Percentiles rank a stretch among this genome's conserved stretches.
These are phyloP conservation scores for Corythornis vintsioides DNA, from an alignment of 2,113 vertebrate species.

Conservation along the genomic window DNA sequence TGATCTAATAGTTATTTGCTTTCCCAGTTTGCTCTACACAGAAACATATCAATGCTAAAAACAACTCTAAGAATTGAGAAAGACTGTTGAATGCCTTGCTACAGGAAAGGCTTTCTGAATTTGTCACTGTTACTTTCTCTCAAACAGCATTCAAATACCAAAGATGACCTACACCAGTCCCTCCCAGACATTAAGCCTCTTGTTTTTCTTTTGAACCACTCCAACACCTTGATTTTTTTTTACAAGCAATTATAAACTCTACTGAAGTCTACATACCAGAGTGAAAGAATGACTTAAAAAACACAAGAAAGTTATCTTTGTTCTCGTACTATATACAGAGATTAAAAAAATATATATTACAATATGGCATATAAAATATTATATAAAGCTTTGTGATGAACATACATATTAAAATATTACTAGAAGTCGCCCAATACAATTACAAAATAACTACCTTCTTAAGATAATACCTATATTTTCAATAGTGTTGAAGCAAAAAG, in stretches of 20 bases:
- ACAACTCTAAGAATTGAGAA: neutral
- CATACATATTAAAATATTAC: neutral
- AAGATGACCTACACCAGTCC: neutral
- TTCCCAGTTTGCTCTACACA: neutral
- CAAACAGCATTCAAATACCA: neutral
- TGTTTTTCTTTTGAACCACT: neutral
- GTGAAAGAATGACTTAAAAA: neutral
- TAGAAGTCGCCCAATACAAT: neutral
- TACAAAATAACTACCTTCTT: neutral
- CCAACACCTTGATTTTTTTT: neutral
- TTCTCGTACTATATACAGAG: neutral
- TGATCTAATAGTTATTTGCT: neutral
- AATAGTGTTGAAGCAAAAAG: neutral
- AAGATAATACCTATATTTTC: neutral
- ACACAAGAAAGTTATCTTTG: neutral
- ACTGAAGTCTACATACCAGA: neutral
- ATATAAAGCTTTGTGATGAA: neutral
- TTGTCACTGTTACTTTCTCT: neutral
- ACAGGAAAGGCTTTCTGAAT: neutral
- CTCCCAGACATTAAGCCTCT: neutral
- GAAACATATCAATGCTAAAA: neutral
- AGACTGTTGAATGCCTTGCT: neutral
- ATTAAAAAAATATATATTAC: fast-evolving
- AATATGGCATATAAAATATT: neutral
- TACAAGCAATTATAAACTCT: neutral